Conservation (phyloP, 2,113 vertebrate species). For the Saguinus midas region DNA sequence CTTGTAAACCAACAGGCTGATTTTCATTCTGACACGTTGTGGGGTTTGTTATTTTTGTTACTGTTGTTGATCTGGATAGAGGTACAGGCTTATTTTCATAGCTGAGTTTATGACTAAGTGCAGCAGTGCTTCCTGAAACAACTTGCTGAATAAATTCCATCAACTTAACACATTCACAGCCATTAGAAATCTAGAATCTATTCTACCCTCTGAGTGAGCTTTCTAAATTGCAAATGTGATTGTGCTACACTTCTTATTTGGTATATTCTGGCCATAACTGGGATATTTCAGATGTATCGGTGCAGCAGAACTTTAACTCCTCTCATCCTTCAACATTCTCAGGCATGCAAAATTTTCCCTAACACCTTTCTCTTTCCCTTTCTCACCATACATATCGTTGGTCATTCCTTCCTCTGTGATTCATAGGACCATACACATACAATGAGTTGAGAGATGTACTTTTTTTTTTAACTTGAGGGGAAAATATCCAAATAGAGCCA, state of each 20-base stretch:
- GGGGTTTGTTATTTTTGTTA: background rate
- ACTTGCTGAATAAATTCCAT: constrained; percentile 6
- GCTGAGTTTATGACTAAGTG: background rate
- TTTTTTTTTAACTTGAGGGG: background rate
- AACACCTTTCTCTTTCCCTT: no score
- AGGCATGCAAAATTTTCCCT: background rate
- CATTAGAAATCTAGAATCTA: background rate
- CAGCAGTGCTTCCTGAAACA: background rate
- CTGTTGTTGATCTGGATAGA: background rate
- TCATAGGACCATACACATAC: background rate
- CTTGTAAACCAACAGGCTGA: background rate
- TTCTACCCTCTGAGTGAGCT: background rate
- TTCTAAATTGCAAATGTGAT: background rate
- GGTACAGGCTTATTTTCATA: background rate
- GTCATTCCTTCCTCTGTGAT: background rate
- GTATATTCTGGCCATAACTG: background rate
- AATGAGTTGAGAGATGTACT: background rate
- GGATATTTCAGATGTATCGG: background rate
- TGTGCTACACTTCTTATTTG: background rate
- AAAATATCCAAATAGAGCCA: background rate
- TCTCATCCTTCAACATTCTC: background rate
- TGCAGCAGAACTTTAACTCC: background rate
- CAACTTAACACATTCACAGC: background rate
- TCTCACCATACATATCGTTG: background rate
- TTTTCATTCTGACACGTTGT: background rate